A percentile compares a stretch with the other conserved stretches of the same genome.
Evolutionary conservation across 2,888 invertebrate genomes (phyloP).

Genomic region (Venustoraphidia nigricollis): DNA sequence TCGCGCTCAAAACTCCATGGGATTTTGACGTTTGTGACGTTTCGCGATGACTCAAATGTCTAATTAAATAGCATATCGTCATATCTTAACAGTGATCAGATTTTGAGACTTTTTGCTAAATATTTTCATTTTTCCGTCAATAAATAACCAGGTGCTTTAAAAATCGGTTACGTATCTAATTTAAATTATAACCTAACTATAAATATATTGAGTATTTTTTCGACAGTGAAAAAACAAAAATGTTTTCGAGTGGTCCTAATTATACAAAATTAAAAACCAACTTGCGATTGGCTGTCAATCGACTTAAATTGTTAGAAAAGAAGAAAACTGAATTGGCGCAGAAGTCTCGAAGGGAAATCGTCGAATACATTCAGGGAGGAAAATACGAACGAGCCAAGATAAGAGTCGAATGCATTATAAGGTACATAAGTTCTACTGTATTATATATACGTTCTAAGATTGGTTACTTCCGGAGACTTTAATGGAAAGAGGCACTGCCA

Average conservation of each 20-base stretch:
- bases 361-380: conserved; percentile 79
- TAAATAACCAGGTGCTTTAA: too few relatives aligned
- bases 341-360: conserved; percentile 94
- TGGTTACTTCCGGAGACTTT: background rate
- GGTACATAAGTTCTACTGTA: conserved; percentile 27
- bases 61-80: too few relatives aligned
- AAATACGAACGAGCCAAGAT: conserved; percentile 87
- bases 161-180: too few relatives aligned
- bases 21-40: too few relatives aligned
- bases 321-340: conserved; percentile 95
- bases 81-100: too few relatives aligned
- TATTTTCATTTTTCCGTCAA: too few relatives aligned
- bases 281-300: conserved; percentile 79
- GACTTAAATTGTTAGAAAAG: conserved; percentile 88
- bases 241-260: conserved; percentile 87
- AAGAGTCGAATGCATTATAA: conserved; percentile 93
- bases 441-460: background rate
- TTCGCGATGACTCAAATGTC: too few relatives aligned
- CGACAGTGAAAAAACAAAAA: conserved; percentile 21
- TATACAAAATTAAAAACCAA: conserved; percentile 95
- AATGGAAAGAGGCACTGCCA: too few relatives aligned
- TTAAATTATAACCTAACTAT: too few relatives aligned
- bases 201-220: too few relatives aligned
- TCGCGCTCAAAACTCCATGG: too few relatives aligned
- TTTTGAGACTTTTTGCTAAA: too few relatives aligned